Base-by-base conservation (phyloP, 2,797 vertebrate genomes). In the Tarsius wallacei region DNA sequence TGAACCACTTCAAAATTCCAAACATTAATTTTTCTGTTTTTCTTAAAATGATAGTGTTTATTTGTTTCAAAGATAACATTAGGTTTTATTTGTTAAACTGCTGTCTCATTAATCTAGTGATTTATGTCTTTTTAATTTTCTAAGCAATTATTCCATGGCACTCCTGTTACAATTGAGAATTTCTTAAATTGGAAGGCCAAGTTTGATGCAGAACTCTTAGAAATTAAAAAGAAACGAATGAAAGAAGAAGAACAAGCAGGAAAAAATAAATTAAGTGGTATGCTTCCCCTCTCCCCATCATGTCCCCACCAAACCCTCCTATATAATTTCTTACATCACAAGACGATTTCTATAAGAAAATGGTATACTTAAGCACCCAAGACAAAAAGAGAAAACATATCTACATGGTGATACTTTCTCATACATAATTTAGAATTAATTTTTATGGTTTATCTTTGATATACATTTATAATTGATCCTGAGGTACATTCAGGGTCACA, bases 101-200 rank as follows among this genome's bases (percentile, higher is more conserved):
- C n/a, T 82, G 2, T 36, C 22, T 96, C 76, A 61, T 17, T 94
- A 68, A 24, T 96, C 31, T 94, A 33, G 0, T 68, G 8, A 61
- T 31, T 57, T 7, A 0, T 90, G 15, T 87, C 66, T 87, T 97
- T 83, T 94, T 97, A 96, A 93, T 93, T 98, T 13, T 98, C 59
- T 83, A 98, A 99, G 99, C 99, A 99, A 98, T 98, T 98, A 63
- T 99, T 99, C 98, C 99, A 99, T 97, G 99, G 99, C 91, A 99
- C 99, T 24, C 99, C 99, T 96, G 99, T 99, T 93, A 99, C 99
- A 28, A 99, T 99, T 95, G 99, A 99, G 97, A 99, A 99, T 98
- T 99, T 99, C 97, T 98, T 99, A 94, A 98, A 98, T 19, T 99
- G 99, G 99, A 99, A 99, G 98, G 99, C 99, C 1, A 99, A 96